Evolutionary conservation across 2,797 vertebrate genomes (phyloP).

Genomic region (Jordanella pulchra): DNA sequence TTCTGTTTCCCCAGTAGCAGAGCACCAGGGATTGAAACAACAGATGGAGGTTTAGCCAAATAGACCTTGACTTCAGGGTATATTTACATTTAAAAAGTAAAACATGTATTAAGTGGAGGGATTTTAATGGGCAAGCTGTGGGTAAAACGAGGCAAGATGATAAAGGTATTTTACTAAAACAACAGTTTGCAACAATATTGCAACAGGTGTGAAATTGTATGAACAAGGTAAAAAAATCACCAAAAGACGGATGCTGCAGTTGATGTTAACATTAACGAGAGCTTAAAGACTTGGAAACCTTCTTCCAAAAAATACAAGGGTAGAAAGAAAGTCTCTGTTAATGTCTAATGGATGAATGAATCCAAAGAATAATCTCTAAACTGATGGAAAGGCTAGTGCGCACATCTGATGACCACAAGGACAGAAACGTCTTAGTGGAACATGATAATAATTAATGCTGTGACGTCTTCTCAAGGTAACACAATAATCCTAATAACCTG

Average conservation of each 20-base stretch:
- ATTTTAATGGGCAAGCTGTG: too few relatives aligned
- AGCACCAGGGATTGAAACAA: not conserved
- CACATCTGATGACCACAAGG: not conserved
- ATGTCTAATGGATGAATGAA: not conserved
- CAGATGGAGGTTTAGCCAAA: too few relatives aligned
- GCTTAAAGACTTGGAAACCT: too few relatives aligned
- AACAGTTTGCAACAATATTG: not conserved
- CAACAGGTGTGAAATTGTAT: not conserved
- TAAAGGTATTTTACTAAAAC: not conserved
- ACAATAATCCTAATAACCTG: not conserved
- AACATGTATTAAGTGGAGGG: too few relatives aligned
- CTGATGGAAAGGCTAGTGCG: not conserved
- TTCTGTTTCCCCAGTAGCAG: not conserved
- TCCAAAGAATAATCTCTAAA: not conserved
- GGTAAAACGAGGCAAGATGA: too few relatives aligned
- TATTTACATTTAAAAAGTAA: too few relatives aligned
- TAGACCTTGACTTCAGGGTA: too few relatives aligned
- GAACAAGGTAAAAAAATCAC: not conserved
- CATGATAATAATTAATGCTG: not conserved
- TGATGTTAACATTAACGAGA: not conserved
- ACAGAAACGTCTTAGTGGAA: not conserved
- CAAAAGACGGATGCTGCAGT: not conserved
- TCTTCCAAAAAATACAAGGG: not conserved
- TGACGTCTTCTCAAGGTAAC: not conserved
- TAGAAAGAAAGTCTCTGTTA: not conserved